phyloP scores from a whole-genome alignment of 2,888 invertebrate species.

The Himalopsyche anomala region DNA sequence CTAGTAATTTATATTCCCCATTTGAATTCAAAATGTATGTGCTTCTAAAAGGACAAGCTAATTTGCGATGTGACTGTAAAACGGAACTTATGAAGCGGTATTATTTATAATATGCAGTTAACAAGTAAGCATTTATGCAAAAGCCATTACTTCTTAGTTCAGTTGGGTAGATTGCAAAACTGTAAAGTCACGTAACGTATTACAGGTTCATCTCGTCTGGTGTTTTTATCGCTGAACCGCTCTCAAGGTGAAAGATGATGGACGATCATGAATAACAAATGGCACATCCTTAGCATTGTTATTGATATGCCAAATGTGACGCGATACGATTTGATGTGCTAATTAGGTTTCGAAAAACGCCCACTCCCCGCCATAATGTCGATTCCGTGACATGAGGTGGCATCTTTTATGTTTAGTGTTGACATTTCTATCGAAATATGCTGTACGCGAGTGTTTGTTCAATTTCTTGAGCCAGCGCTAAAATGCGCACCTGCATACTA shows the following conservation, averaged over 20 bases:
- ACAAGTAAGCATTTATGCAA: no score
- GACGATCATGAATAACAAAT: neutral
- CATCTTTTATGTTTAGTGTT: neutral
- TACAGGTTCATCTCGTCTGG: no score
- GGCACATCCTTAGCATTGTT: conserved; percentile 6
- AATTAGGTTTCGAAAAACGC: conserved; percentile 7
- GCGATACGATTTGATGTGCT: neutral
- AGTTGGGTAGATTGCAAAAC: no score
- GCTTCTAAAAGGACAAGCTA: no score
- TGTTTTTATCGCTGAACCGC: neutral
- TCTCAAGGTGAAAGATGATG: neutral
- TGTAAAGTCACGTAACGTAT: no score
- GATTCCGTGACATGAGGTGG: conserved; percentile 36
- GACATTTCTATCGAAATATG: conserved; percentile 24
- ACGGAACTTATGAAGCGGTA: no score
- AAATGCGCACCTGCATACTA: conserved; percentile 24
- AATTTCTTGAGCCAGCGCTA: conserved; percentile 1
- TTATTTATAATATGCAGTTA: no score
- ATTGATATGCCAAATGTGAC: conserved; percentile 13
- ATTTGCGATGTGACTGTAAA: no score
- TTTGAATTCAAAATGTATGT: no score
- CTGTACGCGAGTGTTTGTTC: neutral
- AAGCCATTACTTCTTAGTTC: no score
- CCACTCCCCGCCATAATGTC: neutral
- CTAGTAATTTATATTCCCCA: no score